Evolutionary conservation across 2,797 vertebrate species (phyloP).

Genomic region (Steatocranus sp.): DNA sequence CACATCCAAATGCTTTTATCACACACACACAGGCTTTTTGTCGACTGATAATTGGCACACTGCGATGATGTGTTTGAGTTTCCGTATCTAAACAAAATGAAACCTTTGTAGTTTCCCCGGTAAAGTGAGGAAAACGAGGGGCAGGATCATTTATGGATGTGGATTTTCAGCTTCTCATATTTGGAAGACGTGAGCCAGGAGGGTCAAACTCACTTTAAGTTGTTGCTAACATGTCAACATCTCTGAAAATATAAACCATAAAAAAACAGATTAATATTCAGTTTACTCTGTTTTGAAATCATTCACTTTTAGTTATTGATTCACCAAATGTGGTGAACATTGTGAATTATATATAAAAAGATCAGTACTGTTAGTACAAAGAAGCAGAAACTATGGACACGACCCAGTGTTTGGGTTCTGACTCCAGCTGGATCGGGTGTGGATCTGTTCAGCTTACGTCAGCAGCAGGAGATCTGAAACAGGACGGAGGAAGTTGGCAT

Average conservation of each 20-base stretch:
- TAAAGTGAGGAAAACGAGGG: background rate
- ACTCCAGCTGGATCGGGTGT: background rate
- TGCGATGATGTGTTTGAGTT: background rate
- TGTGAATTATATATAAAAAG: background rate
- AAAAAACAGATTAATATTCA: background rate
- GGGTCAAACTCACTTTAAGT: background rate
- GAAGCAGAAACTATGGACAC: fast-evolving
- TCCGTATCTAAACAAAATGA: background rate
- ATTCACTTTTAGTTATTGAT: background rate
- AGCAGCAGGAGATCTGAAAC: background rate
- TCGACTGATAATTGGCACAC: background rate
- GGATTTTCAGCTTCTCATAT: background rate
- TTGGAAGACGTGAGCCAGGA: background rate
- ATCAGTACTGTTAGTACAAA: fast-evolving
- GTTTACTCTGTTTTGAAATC: fast-evolving
- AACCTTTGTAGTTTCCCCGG: background rate
- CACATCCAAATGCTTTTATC: background rate
- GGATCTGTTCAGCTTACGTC: background rate
- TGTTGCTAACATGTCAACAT: background rate
- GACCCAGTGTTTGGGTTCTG: background rate
- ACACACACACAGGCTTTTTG: background rate
- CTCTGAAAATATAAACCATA: background rate
- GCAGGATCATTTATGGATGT: fast-evolving
- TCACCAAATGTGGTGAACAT: background rate
- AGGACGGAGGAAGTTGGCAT: background rate